phyloP scores from a whole-genome alignment of 2,113 vertebrate genomes.

The Scatophagus argus region DNA sequence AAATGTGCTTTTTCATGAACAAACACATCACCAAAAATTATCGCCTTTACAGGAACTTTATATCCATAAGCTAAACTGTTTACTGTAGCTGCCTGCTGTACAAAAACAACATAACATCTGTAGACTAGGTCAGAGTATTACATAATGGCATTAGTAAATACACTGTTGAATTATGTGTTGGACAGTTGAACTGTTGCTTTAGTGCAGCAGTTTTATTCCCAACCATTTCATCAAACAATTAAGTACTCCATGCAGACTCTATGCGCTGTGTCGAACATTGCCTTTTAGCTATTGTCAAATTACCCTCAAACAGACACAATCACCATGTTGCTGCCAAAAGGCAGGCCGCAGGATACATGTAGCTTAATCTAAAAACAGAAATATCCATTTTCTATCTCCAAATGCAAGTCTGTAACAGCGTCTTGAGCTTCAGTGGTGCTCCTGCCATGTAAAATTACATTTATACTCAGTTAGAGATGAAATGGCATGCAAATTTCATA shows the following conservation, averaged over 20 bases:
- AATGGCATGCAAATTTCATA: no score
- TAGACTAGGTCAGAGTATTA: background rate
- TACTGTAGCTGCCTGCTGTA: background rate
- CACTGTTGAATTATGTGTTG: background rate
- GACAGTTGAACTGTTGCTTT: background rate
- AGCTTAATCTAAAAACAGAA: slow-evolving; percentile 44
- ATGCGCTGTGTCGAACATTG: slow-evolving; percentile 15
- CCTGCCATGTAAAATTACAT: slow-evolving; percentile 1
- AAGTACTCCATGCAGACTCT: background rate
- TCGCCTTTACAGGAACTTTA: background rate
- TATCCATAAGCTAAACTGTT: background rate
- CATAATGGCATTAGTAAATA: background rate
- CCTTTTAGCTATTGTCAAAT: slow-evolving; percentile 44
- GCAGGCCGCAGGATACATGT: slow-evolving; percentile 38
- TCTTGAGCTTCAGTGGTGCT: slow-evolving; percentile 24
- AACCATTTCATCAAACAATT: background rate
- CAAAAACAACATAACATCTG: background rate
- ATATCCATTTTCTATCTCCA: slow-evolving; percentile 35
- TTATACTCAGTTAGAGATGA: no score
- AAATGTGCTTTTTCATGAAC: background rate
- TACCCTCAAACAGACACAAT: slow-evolving; percentile 38
- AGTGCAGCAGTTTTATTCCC: slow-evolving; percentile 1
- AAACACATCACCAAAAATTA: background rate
- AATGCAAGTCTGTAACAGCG: background rate
- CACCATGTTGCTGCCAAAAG: slow-evolving; percentile 31